A percentile compares a stretch with the other conserved stretches of the same genome.
phyloP scores from a whole-genome alignment of 2,797 vertebrate species.

The Anguilla anguilla region DNA sequence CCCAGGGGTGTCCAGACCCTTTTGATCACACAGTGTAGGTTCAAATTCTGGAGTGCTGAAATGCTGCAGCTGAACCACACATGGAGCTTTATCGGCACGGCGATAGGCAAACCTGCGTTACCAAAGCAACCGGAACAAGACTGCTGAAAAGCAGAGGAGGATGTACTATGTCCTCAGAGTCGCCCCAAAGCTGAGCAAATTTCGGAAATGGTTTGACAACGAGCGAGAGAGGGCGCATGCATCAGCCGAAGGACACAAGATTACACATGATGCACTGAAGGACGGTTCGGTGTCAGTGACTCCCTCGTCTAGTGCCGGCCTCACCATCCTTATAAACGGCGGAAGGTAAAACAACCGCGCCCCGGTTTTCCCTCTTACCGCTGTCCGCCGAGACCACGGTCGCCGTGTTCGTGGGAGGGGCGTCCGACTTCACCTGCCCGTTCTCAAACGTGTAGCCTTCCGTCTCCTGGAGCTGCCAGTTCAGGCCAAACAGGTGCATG shows the following conservation, averaged over 20 bases:
- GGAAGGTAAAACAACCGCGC: too few relatives aligned
- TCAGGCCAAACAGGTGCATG: conserved; percentile 99
- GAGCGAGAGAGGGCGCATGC: neutral
- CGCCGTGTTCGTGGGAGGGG: conserved; percentile 85
- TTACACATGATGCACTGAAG: neutral
- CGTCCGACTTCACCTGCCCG: conserved; percentile 84
- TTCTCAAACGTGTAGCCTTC: conserved; percentile 97
- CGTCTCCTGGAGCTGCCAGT: conserved; percentile 96
- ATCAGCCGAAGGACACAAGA: neutral
- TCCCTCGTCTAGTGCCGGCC: neutral
- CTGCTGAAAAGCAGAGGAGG: neutral
- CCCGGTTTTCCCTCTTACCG: conserved; percentile 73
- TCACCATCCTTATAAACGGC: neutral
- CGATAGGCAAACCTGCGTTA: neutral
- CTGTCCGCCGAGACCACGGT: conserved; percentile 85
- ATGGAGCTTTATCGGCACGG: neutral
- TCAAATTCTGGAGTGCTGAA: neutral
- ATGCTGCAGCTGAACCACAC: neutral
- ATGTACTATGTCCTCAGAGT: neutral
- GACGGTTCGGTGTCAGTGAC: neutral
- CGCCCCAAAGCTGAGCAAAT: neutral
- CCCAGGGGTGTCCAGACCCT: too few relatives aligned
- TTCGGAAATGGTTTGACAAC: neutral
- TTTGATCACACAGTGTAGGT: too few relatives aligned
- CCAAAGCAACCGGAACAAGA: neutral